Base-by-base conservation (phyloP, 2,113 vertebrate species). In the Toxotes chatareus region DNA sequence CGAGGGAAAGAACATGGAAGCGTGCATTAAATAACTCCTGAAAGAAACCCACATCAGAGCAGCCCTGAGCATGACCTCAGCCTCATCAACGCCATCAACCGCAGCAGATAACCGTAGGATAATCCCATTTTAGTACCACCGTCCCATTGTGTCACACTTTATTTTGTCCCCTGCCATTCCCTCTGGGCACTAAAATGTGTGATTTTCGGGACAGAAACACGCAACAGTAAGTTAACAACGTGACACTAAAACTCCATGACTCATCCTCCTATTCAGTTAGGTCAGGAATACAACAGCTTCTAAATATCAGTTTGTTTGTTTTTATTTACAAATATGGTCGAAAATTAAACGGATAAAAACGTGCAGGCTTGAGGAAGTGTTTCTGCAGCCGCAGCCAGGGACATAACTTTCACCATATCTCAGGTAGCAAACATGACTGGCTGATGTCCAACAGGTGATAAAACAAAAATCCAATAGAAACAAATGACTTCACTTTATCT, bases 401-500 rank as follows among this genome's bases (percentile, higher is more conserved):
- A 42, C 34, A 19, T 10, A 14, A 53, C 12, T 46, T 75, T 32
- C 9, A 17, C 23, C 23, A 27, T 7, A 46, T 53, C 21, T 7
- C 23, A 63, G 56, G 61, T 44, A 53, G 62, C 46, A 57, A 49
- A 59, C 27, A 10, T 63, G 67, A 79, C 51, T 65, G 74, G 77
- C 84, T 56, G 16, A 56, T 9, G 21, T 47, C 74, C 42, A 75
- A 51, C 60, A 60, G 51, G 60, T 56, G 60, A 82, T 40, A 56
- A 12, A 13, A 61, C 34, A 56, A 12, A 13, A 61, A 77, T 47
- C 79, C 51, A 61, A 72, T 62, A 11, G 38, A 67, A 63, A 79
- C n/a, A 73, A 63, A 77, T 47, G 1, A 42, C 67, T 44, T 46
- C 19, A 34, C 42, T 47, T 82, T 67, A 73, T 49, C 60, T 56